phyloP scores from a whole-genome alignment of 2,888 invertebrate species.

The Mimachlamys varia region DNA sequence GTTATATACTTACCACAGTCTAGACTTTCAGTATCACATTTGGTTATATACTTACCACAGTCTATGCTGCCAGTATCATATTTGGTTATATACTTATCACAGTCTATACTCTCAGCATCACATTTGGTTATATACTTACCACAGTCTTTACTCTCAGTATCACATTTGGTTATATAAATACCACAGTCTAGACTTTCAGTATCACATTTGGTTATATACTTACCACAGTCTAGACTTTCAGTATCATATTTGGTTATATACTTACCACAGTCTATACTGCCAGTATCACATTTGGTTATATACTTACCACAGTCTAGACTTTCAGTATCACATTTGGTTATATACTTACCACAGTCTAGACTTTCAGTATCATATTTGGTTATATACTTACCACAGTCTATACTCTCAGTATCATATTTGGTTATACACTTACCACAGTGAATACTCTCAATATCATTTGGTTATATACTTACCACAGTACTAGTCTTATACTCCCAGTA shows the following conservation, averaged over 20 bases:
- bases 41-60: too few relatives aligned
- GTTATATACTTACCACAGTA: not conserved
- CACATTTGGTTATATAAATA: not conserved
- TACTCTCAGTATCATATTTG: too few relatives aligned
- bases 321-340: too few relatives aligned
- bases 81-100: too few relatives aligned
- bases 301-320: not conserved
- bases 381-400: not conserved
- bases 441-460: too few relatives aligned
- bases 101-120: not conserved
- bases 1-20: not conserved
- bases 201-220: not conserved
- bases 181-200: not conserved
- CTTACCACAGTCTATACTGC: not conserved
- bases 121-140: too few relatives aligned
- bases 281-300: not conserved
- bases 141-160: not conserved
- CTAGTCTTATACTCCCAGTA: too few relatives aligned
- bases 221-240: not conserved
- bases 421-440: not conserved
- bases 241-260: not conserved
- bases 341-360: not conserved
- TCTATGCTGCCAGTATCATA: too few relatives aligned
- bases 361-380: too few relatives aligned
- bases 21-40: too few relatives aligned